Base-by-base conservation (phyloP, 2,113 vertebrate genomes). In the Eubucco bourcierii region DNA sequence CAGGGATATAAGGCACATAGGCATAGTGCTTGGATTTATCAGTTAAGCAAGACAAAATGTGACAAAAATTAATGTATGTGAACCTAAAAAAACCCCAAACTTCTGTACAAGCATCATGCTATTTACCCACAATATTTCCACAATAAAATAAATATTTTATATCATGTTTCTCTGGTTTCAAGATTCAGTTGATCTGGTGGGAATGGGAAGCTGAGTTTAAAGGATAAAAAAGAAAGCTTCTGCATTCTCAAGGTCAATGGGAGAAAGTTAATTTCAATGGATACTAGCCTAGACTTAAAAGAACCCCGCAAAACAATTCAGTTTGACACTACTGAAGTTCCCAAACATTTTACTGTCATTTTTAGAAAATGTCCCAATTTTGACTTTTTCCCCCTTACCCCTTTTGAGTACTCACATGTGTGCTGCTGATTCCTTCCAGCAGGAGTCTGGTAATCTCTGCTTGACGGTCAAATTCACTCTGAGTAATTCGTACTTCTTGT, bases 401-500 rank as follows among this genome's bases (percentile, higher is more conserved):
- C 27, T 19, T 80, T 46, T 31, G 29, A 29, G 61, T 88, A 98
- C 99, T 93, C 97, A 99, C 99, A 58, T 99, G 99, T 55, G 99
- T 99, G 97, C 99, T 99, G 98, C 98, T 98, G 97, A 99, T 98
- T 74, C 99, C 99, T 83, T 99, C 99, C 56, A 99, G 97, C 90
- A 99, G 98, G 90, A 99, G 98, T 46, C 99, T 97, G 94, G 99
- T 99, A 96, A 99, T 99, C 97, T 99, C 99, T 28, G 99, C 99
- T 90, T 99, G 99, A 23, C 99, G 98, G 96, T 99, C 99, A 90
- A 99, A 99, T 87, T 99, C 99, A 56, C 99, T 99, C 97, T 99
- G 99, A 63, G 99, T 99, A 97, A 99, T 99, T 95, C 98, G 97
- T 65, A 99, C 96, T 97, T 99, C 99, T 98, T 99, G 99, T 96